phyloP scores from a whole-genome alignment of 2,797 vertebrate species.

The Steatocranus sp. region DNA sequence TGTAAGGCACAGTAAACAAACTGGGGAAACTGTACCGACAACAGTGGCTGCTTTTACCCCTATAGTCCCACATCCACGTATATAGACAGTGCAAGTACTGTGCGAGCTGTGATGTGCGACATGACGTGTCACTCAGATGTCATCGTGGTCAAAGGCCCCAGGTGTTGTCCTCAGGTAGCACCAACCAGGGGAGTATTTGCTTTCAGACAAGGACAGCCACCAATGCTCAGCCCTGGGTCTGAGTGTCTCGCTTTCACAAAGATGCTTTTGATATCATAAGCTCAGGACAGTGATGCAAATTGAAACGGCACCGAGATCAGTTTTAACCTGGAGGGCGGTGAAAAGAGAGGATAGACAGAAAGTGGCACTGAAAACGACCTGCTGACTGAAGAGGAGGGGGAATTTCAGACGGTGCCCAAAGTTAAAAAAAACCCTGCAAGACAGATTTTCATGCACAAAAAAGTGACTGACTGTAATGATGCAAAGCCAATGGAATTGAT shows the following conservation, averaged over 20 bases:
- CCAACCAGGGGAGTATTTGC: conserved; percentile 22
- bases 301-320: not conserved
- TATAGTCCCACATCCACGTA: not conserved
- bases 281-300: not conserved
- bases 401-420: not conserved
- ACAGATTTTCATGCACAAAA: conserved; percentile 6
- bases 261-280: conserved; percentile 26
- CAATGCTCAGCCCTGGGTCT: not conserved
- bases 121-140: conserved; percentile 8
- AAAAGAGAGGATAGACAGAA: not conserved
- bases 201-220: conserved; percentile 30
- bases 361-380: conserved; percentile 5
- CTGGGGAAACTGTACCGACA: conserved; percentile 19
- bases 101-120: not conserved
- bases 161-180: conserved; percentile 1
- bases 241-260: conserved; percentile 7
- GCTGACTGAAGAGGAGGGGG: conserved; percentile 6
- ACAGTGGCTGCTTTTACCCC: conserved; percentile 24
- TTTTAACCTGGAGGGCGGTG: not conserved
- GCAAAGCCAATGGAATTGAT: not conserved
- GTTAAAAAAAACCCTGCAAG: not conserved
- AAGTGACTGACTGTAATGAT: not conserved
- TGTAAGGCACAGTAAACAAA: conserved; percentile 46
- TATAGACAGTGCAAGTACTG: conserved; percentile 4
- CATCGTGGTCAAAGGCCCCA: not conserved